Evolutionary conservation across 2,113 vertebrate species (phyloP).

Genomic region (Anarhynchus alexandrinus): DNA sequence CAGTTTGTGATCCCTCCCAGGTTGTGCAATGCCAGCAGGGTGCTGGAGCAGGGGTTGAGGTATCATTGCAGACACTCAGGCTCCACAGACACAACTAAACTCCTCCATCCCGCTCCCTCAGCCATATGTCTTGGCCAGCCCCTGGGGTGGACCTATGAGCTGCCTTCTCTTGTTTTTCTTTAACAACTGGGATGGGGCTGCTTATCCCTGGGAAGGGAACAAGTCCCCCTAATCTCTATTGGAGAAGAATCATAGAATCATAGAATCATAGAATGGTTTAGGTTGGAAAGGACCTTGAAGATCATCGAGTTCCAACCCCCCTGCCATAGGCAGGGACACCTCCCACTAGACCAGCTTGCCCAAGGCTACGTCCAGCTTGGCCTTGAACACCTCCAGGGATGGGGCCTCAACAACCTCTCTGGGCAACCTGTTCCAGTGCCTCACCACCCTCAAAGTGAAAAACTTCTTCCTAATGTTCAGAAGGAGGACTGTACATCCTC

Average conservation of each 20-base stretch:
- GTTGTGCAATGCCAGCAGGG: not conserved
- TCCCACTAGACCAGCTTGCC: too few relatives aligned
- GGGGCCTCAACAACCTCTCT: too few relatives aligned
- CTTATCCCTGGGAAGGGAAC: not conserved
- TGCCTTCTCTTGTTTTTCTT: not conserved
- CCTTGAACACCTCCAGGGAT: too few relatives aligned
- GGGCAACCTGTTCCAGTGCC: too few relatives aligned
- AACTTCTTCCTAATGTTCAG: too few relatives aligned
- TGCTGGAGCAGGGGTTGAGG: not conserved
- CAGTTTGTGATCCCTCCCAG: not conserved
- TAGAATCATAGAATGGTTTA: too few relatives aligned
- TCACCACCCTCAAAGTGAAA: too few relatives aligned
- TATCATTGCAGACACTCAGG: not conserved
- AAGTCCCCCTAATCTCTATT: rapidly evolving
- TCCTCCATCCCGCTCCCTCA: not conserved
- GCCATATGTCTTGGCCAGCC: not conserved
- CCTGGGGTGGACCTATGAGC: not conserved
- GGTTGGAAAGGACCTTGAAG: too few relatives aligned
- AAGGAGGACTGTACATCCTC: not conserved
- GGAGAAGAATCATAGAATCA: too few relatives aligned
- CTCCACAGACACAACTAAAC: not conserved
- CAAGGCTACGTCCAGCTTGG: too few relatives aligned
- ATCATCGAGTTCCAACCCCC: too few relatives aligned
- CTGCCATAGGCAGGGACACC: too few relatives aligned
- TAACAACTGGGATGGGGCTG: not conserved